These are phyloP conservation scores for Steatocranus sp. DNA, from an alignment of 2,797 vertebrate genomes.

Conservation along the genomic window DNA sequence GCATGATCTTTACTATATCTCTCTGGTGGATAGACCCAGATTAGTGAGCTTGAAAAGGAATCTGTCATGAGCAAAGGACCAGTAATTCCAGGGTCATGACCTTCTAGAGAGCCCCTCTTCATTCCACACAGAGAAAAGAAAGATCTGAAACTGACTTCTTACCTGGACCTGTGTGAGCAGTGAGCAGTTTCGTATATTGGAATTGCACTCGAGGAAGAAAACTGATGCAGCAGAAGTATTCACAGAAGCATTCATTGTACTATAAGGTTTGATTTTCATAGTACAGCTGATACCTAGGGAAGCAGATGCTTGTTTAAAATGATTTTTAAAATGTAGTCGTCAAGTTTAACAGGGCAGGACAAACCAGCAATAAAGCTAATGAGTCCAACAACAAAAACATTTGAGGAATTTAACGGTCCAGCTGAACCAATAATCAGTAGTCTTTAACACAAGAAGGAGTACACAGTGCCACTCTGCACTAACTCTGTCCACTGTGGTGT, in stretches of 20 bases:
- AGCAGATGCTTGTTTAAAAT: neutral
- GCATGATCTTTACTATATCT: conserved; percentile 39
- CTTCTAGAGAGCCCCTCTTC: conserved; percentile 29
- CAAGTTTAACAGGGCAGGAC: neutral
- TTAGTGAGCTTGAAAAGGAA: conserved; percentile 55
- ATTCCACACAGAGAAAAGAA: conserved; percentile 61
- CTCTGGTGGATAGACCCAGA: conserved; percentile 35
- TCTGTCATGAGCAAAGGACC: conserved; percentile 57
- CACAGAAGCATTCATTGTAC: neutral
- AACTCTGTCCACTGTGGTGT: conserved; percentile 16
- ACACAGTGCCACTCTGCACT: neutral
- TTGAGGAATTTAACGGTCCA: conserved; percentile 51
- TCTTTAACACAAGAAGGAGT: conserved; percentile 16
- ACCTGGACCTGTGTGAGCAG: neutral
- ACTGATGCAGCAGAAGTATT: neutral
- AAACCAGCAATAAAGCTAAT: neutral
- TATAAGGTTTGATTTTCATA: neutral
- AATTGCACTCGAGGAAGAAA: neutral
- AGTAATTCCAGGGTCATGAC: conserved; percentile 61
- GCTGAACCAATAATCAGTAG: conserved; percentile 51
- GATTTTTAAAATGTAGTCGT: neutral
- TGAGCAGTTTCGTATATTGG: neutral
- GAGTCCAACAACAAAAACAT: conserved; percentile 6
- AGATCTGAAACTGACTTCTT: conserved; percentile 14
- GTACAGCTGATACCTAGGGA: neutral